Base-by-base conservation (phyloP, 2,888 invertebrate genomes). In the Brenthis hecate region DNA sequence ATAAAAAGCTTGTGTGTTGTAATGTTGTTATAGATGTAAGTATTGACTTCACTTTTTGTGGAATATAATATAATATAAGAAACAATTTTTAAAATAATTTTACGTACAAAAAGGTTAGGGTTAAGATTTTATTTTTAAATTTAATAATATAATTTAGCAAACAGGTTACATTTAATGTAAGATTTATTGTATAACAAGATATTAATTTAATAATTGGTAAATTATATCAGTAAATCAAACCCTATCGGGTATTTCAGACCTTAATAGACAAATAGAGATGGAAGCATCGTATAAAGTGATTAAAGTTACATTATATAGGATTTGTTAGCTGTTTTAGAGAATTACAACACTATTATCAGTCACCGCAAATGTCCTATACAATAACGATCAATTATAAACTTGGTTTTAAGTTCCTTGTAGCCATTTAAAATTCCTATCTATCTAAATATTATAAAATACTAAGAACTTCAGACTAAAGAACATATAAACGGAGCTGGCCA, bases 291-390 rank as follows among this genome's bases (percentile, higher is more conserved):
- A 84, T 87, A 84, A 90, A 91, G 90, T 87, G 80, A 91, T 91
- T 89, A 91, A 91, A 91, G 88, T 89, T 81, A 85, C 89, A 89
- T 91, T 90, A 90, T 82, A 81, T 81, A 81, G 82, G 83, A 79
- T 81, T 84, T 80, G 82, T 80, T 80, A 77, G 79, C 50, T 74
- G 75, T 80, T 84, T 75, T 72, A 74, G 87, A 83, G 85, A 84
- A 89, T 91, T 89, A 90, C 89, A 84, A 86, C 83, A 84, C 80
- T 86, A 85, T 89, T 90, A 89, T 85, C 84, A 85, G 85, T 84
- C 83, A 83, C 74, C 75, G 68, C 80, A 78, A 77, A 79, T 77
- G 75, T 78, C 72, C 65, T 75, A 69, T 66, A 69, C 74, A 73
- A 73, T 76, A 77, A 79, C 76, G 72, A 65, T 61, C 28, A 67